Conservation (phyloP, 2,888 invertebrate genomes). For the Tetramorium bicarinatum region DNA sequence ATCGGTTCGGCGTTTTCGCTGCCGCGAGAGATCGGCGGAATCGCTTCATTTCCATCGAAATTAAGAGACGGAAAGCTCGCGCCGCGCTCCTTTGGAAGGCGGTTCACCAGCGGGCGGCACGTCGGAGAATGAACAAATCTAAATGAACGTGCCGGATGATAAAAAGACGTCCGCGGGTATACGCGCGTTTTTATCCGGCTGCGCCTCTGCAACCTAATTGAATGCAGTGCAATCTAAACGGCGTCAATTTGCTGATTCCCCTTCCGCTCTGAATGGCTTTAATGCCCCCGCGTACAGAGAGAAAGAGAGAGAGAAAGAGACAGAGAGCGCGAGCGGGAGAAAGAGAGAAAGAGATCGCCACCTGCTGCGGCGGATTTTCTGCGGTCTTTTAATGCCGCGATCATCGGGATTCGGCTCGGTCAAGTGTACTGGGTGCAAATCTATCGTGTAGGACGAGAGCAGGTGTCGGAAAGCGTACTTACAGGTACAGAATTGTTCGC, state of each 20-base stretch:
- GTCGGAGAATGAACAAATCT: conserved; percentile 48
- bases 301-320: background rate
- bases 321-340: conserved; percentile 30
- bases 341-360: conserved; percentile 51
- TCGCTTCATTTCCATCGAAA: conserved; percentile 57
- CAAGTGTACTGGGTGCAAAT: conserved; percentile 37
- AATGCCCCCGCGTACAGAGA: conserved; percentile 35
- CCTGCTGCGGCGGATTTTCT: conserved; percentile 70
- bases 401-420: conserved; percentile 63
- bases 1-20: conserved; percentile 11
- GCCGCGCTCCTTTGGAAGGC: conserved; percentile 41
- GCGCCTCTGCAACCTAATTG: conserved; percentile 74
- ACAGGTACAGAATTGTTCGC: conserved; percentile 8
- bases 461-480: conserved; percentile 42
- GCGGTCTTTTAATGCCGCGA: conserved; percentile 66
- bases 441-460: conserved; percentile 35
- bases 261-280: conserved; percentile 57
- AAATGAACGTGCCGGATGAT: conserved; percentile 66
- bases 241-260: conserved; percentile 76
- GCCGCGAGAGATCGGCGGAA: conserved; percentile 40
- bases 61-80: conserved; percentile 43
- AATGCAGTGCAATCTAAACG: conserved; percentile 79
- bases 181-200: conserved; percentile 67
- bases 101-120: conserved; percentile 23
- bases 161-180: conserved; percentile 60